Base-by-base conservation (phyloP, 2,888 invertebrate genomes). In the Dasypolia templi region DNA sequence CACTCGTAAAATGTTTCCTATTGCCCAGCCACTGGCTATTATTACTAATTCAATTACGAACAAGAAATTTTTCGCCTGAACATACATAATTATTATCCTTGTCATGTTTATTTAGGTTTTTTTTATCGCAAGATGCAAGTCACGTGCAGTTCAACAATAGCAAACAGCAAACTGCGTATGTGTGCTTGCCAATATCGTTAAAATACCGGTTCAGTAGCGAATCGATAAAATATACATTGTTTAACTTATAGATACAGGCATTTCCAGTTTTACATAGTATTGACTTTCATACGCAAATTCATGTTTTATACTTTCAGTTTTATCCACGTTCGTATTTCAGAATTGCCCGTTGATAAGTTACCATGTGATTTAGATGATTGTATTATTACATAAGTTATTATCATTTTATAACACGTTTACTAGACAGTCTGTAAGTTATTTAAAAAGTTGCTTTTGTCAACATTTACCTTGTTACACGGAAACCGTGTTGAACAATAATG, bases 21-120 rank as follows among this genome's bases (percentile, higher is more conserved):
- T 29, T 29, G 7, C 39, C 17, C 1, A 61, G 14, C 26, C 44
- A 44, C 19, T 19, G 5, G 26, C 44, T 26, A 44, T 61, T 9
- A 44, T 35, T 4, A 12, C 14, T n/a, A 35, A 46, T 22, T 35
- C 14, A 35, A 64, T 68, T 35, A 12, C 14, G 22, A 64, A 32
- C 3, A 35, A 35, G 5, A 26, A 46, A 22, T 0, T 9, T 3
- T 26, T n/a, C 14, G 14, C 26, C 26, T 22, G 35, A 49, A 35
- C 35, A 69, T 46, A 68, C 64, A 35, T n/a, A n/a, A n/a, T n/a
- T n/a, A n/a, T n/a, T 19, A 26, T 39, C 22, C 46, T 26, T 49
- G 11, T 17, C 2, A 14, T 65, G 35, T 66, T 39, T 35, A 39
- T 49, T 49, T 39, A 69, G 22, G 49, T 1, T 26, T 61, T 17